phyloP scores from a whole-genome alignment of 92 coral and sea anemone species.

The Blastomussa wellsi region DNA sequence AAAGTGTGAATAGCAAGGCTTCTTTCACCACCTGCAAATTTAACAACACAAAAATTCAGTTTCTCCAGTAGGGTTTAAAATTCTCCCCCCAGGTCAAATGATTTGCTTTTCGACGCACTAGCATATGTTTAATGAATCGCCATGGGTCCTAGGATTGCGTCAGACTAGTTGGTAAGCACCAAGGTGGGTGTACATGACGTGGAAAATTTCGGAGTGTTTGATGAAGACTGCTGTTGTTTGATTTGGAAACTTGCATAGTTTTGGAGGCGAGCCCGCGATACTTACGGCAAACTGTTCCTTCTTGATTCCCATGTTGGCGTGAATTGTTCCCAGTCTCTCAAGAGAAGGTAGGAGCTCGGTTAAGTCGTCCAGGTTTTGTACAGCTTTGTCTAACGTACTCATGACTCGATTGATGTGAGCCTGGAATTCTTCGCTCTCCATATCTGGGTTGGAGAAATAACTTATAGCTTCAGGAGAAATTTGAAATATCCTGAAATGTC shows the following conservation, averaged over 20 bases:
- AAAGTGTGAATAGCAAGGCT: slow-evolving; percentile 57
- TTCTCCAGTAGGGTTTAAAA: too few species aligned
- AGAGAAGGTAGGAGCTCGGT: slow-evolving; percentile 48
- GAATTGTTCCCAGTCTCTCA: slow-evolving; percentile 56
- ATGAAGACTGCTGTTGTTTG: too few species aligned
- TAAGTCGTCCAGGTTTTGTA: slow-evolving; percentile 57
- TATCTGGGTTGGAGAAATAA: slow-evolving; percentile 54
- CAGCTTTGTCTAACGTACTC: slow-evolving; percentile 56
- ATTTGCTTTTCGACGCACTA: too few species aligned
- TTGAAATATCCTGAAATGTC: slow-evolving; percentile 40
- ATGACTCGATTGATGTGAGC: slow-evolving; percentile 62
- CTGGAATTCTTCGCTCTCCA: slow-evolving; percentile 53
- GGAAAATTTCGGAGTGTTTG: too few species aligned
- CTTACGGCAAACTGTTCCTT: slow-evolving; percentile 46
- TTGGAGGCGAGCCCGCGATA: neutral
- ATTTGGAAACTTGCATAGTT: neutral
- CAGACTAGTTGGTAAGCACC: too few species aligned
- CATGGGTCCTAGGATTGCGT: too few species aligned
- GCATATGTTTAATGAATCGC: too few species aligned
- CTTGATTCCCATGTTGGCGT: slow-evolving; percentile 56
- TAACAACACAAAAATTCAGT: neutral
- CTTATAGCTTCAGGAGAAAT: slow-evolving; percentile 52
- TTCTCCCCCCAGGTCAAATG: too few species aligned
- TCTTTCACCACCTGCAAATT: slow-evolving; percentile 57
- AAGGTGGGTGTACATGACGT: too few species aligned